A percentile compares a stretch with the other conserved stretches of the same genome.
phyloP scores from a whole-genome alignment of 2,888 invertebrate species.

The Aelia acuminata region DNA sequence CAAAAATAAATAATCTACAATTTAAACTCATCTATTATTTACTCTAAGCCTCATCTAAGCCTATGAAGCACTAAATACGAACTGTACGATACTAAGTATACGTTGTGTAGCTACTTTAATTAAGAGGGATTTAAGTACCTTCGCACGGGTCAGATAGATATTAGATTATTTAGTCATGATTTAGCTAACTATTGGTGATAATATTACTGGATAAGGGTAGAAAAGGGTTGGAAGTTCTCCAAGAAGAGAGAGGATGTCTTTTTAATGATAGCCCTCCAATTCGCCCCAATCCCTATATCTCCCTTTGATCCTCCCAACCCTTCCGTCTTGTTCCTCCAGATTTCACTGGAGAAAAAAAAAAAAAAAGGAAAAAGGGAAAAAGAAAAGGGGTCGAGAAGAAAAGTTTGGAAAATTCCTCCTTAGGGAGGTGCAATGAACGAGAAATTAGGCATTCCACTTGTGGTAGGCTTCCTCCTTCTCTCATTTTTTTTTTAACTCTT shows the following conservation, averaged over 20 bases:
- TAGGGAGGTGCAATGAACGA: background rate
- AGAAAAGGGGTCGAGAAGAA: background rate
- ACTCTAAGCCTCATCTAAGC: no score
- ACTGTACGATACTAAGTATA: no score
- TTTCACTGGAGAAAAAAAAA: background rate
- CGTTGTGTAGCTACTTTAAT: no score
- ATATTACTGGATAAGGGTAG: background rate
- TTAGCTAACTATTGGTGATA: background rate
- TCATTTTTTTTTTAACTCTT: background rate
- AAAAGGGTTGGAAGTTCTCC: background rate
- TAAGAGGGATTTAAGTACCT: no score
- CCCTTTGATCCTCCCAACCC: background rate
- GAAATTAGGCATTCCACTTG: conserved; percentile 43
- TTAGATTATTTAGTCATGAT: no score
- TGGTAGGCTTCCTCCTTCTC: background rate
- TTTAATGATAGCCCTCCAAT: background rate
- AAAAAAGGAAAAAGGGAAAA: background rate
- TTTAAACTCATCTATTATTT: no score
- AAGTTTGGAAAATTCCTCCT: conserved; percentile 30
- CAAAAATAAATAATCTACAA: no score
- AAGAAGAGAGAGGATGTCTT: conserved; percentile 17
- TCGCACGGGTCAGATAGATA: no score
- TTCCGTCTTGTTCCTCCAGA: background rate
- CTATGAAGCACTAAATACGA: no score
- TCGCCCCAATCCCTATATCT: background rate